Evolutionary conservation across 1,140 invertebrate species (phyloP).

Genomic region (Sarcophaga bullata): DNA sequence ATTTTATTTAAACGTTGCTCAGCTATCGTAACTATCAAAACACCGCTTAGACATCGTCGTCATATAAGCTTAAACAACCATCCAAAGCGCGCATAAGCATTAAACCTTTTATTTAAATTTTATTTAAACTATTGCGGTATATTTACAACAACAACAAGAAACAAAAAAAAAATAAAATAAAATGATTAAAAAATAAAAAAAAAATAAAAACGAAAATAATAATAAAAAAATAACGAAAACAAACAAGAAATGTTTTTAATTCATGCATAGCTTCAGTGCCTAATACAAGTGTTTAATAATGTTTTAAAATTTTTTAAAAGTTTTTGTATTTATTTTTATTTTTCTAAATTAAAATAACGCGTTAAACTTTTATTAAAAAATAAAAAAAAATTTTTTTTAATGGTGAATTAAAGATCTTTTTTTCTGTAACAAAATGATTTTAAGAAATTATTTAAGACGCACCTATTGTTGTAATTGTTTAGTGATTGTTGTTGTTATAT

Average conservation of each 20-base stretch:
- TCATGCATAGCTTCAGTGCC: background rate
- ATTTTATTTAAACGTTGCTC: slow-evolving; percentile 30
- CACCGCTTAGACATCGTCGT: background rate
- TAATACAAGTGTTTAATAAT: background rate
- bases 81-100: slow-evolving; percentile 17
- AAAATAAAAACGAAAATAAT: background rate
- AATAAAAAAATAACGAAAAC: background rate
- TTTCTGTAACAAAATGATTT: background rate
- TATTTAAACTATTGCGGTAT: too few species aligned
- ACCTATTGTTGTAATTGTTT: slow-evolving; percentile 1
- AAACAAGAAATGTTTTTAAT: background rate
- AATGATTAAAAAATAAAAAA: background rate
- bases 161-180: too few species aligned
- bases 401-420: too few species aligned
- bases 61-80: background rate
- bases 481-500: background rate
- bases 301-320: background rate
- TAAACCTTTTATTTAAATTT: too few species aligned
- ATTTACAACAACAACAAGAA: too few species aligned
- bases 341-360: background rate
- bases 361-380: background rate
- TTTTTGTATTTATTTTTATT: background rate
- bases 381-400: too few species aligned
- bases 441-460: slow-evolving; percentile 21
- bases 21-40: slow-evolving; percentile 30